A percentile compares a stretch with the other conserved stretches of the same genome.
phyloP scores from a whole-genome alignment of 2,797 vertebrate species.

The Enteromius paludinosus region DNA sequence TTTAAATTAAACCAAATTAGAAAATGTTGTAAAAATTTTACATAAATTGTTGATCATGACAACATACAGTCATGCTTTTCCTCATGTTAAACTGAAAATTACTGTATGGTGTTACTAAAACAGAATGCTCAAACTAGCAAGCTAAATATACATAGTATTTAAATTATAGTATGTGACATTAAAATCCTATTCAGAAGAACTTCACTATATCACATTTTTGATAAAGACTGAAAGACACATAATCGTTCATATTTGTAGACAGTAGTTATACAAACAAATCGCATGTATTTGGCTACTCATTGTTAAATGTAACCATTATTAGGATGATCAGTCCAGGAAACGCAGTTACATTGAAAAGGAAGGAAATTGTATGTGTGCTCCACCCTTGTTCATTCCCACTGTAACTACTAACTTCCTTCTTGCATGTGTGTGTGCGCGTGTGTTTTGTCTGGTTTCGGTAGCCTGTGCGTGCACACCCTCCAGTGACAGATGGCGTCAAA shows the following conservation, averaged over 20 bases:
- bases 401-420: neutral
- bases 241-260: neutral
- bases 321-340: neutral
- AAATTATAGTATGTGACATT: neutral
- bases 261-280: neutral
- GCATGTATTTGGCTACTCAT: neutral
- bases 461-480: constrained; percentile 49
- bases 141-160: neutral
- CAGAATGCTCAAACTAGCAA: neutral
- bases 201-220: neutral
- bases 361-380: constrained; percentile 3
- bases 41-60: neutral
- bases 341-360: neutral
- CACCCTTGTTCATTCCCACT: constrained; percentile 3
- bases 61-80: neutral
- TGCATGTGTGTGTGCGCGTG: constrained; percentile 5
- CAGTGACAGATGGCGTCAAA: constrained; percentile 62
- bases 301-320: neutral
- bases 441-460: constrained; percentile 37
- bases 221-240: neutral
- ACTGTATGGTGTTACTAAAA: too few relatives aligned
- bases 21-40: neutral
- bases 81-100: too few relatives aligned
- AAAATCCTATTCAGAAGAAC: neutral
- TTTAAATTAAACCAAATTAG: neutral